Evolutionary conservation across 2,888 invertebrate genomes (phyloP).

Genomic region (Calephelis perditalis): DNA sequence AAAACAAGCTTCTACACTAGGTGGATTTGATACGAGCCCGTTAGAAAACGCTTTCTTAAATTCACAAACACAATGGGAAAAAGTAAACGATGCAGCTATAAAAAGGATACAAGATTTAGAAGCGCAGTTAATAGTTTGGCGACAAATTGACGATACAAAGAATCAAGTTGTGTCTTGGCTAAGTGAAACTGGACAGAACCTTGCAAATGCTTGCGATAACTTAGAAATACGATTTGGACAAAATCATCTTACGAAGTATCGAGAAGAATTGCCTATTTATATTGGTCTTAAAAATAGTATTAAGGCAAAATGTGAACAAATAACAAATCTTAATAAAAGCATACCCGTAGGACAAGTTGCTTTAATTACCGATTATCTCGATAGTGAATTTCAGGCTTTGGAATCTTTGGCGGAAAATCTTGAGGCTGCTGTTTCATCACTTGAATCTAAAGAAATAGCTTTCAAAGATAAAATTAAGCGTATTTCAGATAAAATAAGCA

Average conservation of each 20-base stretch:
- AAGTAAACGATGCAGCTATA: constrained; percentile 83
- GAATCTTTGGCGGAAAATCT: constrained; percentile 85
- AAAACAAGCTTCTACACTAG: constrained; percentile 83
- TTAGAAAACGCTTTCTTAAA: constrained; percentile 79
- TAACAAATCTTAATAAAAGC: constrained; percentile 85
- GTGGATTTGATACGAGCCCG: constrained; percentile 80
- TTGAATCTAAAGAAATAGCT: constrained; percentile 85
- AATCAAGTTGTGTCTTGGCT: constrained; percentile 91
- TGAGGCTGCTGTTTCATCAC: constrained; percentile 83
- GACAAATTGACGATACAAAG: constrained; percentile 92
- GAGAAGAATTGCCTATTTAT: constrained; percentile 89
- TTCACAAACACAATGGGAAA: constrained; percentile 83
- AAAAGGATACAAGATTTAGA: constrained; percentile 89
- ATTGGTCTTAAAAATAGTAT: constrained; percentile 87
- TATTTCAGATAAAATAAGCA: constrained; percentile 83
- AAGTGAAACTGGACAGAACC: constrained; percentile 86
- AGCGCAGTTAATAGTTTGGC: constrained; percentile 94
- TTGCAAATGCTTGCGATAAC: constrained; percentile 86
- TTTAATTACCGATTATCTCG: constrained; percentile 81
- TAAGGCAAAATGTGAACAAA: constrained; percentile 86
- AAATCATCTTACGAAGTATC: constrained; percentile 88
- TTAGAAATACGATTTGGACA: constrained; percentile 90
- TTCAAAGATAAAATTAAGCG: constrained; percentile 85
- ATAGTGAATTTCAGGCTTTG: constrained; percentile 87
- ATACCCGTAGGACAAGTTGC: constrained; percentile 83